phyloP scores from a whole-genome alignment of 2,888 invertebrate genomes.

The Pammene aurita region DNA sequence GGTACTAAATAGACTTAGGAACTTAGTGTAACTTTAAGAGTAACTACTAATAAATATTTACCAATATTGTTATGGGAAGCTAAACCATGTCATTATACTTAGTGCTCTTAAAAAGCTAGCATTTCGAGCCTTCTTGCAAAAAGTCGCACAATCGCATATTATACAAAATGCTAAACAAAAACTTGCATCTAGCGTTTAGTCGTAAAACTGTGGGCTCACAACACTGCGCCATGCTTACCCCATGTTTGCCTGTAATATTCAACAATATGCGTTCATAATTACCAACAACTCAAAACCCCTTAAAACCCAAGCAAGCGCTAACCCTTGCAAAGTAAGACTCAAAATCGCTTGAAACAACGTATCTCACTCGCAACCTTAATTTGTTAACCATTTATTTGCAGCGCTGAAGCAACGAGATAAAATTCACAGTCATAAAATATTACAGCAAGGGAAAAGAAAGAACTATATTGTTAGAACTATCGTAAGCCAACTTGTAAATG shows the following conservation, averaged over 20 bases:
- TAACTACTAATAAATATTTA: neutral
- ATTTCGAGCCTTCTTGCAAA: conserved; percentile 15
- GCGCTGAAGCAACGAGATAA: conserved; percentile 68
- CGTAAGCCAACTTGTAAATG: conserved; percentile 52
- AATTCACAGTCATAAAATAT: conserved; percentile 71
- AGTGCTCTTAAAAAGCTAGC: neutral
- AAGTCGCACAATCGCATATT: conserved; percentile 35
- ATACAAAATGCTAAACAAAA: conserved; percentile 50
- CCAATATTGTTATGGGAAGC: neutral
- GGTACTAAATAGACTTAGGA: too few relatives aligned
- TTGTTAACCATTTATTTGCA: conserved; percentile 68
- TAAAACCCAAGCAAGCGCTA: conserved; percentile 48
- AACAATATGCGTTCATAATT: conserved; percentile 60
- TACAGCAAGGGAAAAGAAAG: conserved; percentile 59
- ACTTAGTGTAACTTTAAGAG: too few relatives aligned
- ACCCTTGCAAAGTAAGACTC: conserved; percentile 53
- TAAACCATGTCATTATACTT: neutral
- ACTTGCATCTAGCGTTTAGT: conserved; percentile 55
- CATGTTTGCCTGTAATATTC: conserved; percentile 70
- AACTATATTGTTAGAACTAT: conserved; percentile 66
- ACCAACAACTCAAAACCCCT: conserved; percentile 50
- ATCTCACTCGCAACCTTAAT: conserved; percentile 59
- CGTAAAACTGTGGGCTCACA: conserved; percentile 66
- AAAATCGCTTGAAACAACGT: conserved; percentile 53
- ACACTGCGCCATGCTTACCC: conserved; percentile 58